Evolutionary conservation across 2,888 invertebrate species (phyloP).

Genomic region (Yponomeuta evonymella): DNA sequence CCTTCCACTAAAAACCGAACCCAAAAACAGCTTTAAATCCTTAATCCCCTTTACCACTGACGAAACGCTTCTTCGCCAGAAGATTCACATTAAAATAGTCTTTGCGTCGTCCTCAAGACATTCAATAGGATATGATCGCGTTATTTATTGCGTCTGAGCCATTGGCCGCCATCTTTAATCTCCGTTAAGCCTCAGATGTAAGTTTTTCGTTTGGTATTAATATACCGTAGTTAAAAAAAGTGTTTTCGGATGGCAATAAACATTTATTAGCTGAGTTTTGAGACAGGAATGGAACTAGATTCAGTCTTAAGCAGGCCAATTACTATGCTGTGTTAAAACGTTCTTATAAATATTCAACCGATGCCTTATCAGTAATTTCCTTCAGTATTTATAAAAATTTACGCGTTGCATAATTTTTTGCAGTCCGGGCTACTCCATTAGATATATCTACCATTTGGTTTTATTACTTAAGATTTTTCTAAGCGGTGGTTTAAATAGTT

Average conservation of each 20-base stretch:
- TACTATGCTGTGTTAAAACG: constrained; percentile 31
- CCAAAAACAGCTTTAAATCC: constrained; percentile 14
- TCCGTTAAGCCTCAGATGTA: constrained; percentile 57
- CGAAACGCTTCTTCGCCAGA: constrained; percentile 39
- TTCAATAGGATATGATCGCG: constrained; percentile 68
- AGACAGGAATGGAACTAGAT: constrained; percentile 38
- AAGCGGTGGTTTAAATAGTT: background rate
- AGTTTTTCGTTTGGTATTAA: constrained; percentile 61
- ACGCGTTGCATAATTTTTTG: background rate
- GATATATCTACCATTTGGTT: background rate
- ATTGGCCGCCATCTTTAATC: constrained; percentile 56
- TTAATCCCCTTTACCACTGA: constrained; percentile 56
- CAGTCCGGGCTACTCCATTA: background rate
- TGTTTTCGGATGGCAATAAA: constrained; percentile 50
- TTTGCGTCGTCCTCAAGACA: constrained; percentile 36
- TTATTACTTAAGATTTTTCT: background rate
- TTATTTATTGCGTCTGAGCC: constrained; percentile 68
- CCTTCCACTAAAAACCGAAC: background rate
- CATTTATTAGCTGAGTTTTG: constrained; percentile 37
- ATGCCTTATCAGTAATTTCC: constrained; percentile 1
- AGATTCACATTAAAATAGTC: constrained; percentile 44
- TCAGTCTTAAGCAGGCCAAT: constrained; percentile 42
- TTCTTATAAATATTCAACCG: constrained; percentile 19
- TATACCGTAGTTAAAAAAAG: constrained; percentile 57
- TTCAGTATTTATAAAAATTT: background rate